A percentile compares a stretch with the other conserved stretches of the same genome.
Evolutionary conservation across 2,113 vertebrate genomes (phyloP).

Genomic region (Grammomys surdaster): DNA sequence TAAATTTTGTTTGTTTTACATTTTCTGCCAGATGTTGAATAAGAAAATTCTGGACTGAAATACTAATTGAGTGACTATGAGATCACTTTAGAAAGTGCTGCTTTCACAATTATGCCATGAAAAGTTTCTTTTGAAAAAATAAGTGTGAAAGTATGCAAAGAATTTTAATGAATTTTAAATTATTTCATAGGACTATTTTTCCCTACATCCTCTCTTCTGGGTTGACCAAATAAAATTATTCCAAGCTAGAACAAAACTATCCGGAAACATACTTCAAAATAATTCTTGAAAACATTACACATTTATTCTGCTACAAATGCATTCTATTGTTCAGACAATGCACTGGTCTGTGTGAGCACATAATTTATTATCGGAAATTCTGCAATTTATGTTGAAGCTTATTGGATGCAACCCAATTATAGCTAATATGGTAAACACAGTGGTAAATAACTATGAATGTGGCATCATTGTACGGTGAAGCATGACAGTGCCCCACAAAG

Average conservation of each 20-base stretch:
- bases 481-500: neutral
- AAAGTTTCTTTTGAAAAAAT: slow-evolving; percentile 51
- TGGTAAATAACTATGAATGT: neutral
- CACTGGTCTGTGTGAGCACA: neutral
- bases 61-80: neutral
- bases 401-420: neutral
- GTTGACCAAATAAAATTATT: neutral
- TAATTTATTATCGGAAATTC: slow-evolving; percentile 33
- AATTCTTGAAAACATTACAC: slow-evolving; percentile 23
- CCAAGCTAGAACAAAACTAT: slow-evolving; percentile 26
- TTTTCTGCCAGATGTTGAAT: slow-evolving; percentile 35
- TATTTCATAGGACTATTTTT: neutral
- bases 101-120: neutral
- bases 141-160: slow-evolving; percentile 31
- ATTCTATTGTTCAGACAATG: neutral
- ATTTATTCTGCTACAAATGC: neutral
- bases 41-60: slow-evolving; percentile 34
- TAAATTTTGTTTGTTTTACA: slow-evolving; percentile 25
- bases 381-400: neutral
- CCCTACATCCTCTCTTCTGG: neutral
- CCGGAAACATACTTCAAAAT: neutral
- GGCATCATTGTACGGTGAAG: neutral
- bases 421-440: slow-evolving; percentile 3
- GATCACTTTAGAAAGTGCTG: neutral
- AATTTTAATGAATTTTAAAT: slow-evolving; percentile 55